phyloP scores from a whole-genome alignment of 2,797 vertebrate genomes.

The Ctenochaetus hawaiiensis region DNA sequence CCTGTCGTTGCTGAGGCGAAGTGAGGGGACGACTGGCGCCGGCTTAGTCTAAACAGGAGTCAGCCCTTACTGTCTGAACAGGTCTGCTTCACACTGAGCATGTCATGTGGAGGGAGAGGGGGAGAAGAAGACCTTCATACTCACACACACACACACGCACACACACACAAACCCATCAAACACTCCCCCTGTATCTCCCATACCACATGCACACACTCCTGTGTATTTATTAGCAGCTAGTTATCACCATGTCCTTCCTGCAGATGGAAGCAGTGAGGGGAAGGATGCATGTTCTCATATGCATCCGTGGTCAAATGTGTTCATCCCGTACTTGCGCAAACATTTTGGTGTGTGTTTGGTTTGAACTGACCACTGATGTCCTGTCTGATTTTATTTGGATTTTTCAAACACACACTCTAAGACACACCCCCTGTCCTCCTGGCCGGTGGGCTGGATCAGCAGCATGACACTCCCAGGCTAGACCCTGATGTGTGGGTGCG shows the following conservation, averaged over 20 bases:
- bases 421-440: constrained; percentile 16
- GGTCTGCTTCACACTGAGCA: constrained; percentile 69
- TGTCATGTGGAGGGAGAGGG: constrained; percentile 25
- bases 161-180: constrained; percentile 9
- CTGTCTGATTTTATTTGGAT: constrained; percentile 34
- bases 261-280: not conserved
- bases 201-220: not conserved
- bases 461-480: constrained; percentile 42
- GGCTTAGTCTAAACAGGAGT: constrained; percentile 84
- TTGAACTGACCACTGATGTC: not conserved
- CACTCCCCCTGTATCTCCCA: constrained; percentile 10
- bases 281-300: not conserved
- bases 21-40: constrained; percentile 80
- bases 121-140: constrained; percentile 42
- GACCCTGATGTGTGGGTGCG: constrained; percentile 40
- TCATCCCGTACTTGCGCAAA: not conserved
- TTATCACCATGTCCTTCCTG: constrained; percentile 1
- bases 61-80: constrained; percentile 77
- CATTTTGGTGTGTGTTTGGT: not conserved
- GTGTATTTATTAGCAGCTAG: constrained; percentile 5
- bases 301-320: constrained; percentile 10
- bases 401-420: constrained; percentile 25
- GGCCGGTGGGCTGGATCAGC: constrained; percentile 27
- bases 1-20: constrained; percentile 75
- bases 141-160: constrained; percentile 14